Conservation (phyloP, 1,140 invertebrate genomes). For the Drosophila punjabiensis region DNA sequence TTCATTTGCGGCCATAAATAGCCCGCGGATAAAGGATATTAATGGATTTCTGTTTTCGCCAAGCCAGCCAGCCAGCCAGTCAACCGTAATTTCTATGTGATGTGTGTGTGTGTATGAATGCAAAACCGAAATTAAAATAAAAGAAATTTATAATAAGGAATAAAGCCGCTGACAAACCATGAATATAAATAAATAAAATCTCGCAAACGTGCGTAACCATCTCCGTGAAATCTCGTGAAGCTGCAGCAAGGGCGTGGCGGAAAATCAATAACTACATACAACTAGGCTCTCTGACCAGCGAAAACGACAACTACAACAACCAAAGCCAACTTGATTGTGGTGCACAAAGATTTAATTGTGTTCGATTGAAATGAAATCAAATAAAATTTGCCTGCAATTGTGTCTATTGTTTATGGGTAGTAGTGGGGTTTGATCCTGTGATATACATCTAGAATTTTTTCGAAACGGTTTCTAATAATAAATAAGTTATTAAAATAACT, state of each 20-base stretch:
- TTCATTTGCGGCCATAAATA: slow-evolving; percentile 58
- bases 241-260: slow-evolving; percentile 27
- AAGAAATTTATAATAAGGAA: slow-evolving; percentile 36
- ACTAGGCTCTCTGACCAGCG: slow-evolving; percentile 24
- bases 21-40: slow-evolving; percentile 75
- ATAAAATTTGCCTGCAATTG: slow-evolving; percentile 48
- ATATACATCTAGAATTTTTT: slow-evolving; percentile 25
- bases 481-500: neutral
- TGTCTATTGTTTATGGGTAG: slow-evolving; percentile 21
- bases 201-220: slow-evolving; percentile 38
- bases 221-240: slow-evolving; percentile 9
- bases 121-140: slow-evolving; percentile 37
- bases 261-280: slow-evolving; percentile 63
- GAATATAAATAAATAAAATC: slow-evolving; percentile 73
- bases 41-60: slow-evolving; percentile 65
- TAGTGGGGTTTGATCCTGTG: neutral
- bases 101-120: slow-evolving; percentile 7
- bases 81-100: slow-evolving; percentile 43
- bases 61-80: slow-evolving; percentile 47
- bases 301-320: slow-evolving; percentile 49
- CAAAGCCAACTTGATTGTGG: slow-evolving; percentile 57
- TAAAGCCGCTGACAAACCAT: slow-evolving; percentile 51
- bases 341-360: slow-evolving; percentile 72
- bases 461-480: slow-evolving; percentile 9
- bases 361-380: slow-evolving; percentile 66